phyloP scores from a whole-genome alignment of 2,888 invertebrate genomes.

The Cheilosia pagana region DNA sequence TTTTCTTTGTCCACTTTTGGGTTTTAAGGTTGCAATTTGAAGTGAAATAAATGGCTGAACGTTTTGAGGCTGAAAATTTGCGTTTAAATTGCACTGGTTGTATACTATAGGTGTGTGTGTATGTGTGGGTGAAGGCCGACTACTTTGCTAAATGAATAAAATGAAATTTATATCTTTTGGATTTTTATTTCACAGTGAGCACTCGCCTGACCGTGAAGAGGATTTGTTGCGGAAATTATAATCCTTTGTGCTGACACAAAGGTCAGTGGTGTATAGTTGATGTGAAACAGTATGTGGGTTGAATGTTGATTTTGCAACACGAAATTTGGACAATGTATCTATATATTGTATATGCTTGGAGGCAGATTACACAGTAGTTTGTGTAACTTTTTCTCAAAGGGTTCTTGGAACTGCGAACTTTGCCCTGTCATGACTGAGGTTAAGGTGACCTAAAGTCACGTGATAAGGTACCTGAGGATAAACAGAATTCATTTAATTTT shows the following conservation, averaged over 20 bases:
- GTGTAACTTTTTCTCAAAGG: too few species aligned
- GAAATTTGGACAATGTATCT: background rate
- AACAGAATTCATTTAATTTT: too few species aligned
- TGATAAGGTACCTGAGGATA: too few species aligned
- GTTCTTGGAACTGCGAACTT: too few species aligned
- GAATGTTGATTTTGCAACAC: background rate
- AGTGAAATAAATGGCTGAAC: slow-evolving; percentile 61
- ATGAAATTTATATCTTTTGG: slow-evolving; percentile 27
- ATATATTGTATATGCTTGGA: too few species aligned
- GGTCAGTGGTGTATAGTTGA: background rate
- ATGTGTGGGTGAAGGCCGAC: slow-evolving; percentile 11
- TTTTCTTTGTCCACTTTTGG: slow-evolving; percentile 20
- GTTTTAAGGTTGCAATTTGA: slow-evolving; percentile 53
- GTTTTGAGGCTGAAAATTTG: slow-evolving; percentile 48
- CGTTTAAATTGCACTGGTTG: slow-evolving; percentile 52
- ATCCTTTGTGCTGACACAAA: slow-evolving; percentile 11
- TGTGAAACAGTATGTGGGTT: background rate
- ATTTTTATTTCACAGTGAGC: slow-evolving; percentile 5
- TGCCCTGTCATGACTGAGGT: too few species aligned
- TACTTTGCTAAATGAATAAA: slow-evolving; percentile 15
- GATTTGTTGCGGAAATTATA: slow-evolving; percentile 12
- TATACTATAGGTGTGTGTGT: too few species aligned
- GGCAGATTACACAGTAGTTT: too few species aligned
- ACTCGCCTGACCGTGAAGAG: slow-evolving; percentile 38
- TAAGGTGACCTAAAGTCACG: too few species aligned